Evolutionary conservation across 35 echinoderm and acorn worm species (phyloP).

Genomic region (Strongylocentrotus purpuratus): DNA sequence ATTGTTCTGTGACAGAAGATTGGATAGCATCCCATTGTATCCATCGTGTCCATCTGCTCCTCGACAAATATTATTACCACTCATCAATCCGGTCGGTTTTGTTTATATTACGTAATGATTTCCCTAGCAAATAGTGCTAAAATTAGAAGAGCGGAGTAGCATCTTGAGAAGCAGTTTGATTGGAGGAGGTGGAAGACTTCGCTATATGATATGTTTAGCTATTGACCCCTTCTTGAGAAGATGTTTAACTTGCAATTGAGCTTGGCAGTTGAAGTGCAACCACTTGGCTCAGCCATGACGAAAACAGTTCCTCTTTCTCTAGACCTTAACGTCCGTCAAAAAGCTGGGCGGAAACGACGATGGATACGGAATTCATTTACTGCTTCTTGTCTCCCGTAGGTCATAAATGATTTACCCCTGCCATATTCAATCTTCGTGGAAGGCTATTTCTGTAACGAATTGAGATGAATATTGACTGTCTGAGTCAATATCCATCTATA

Average conservation of each 20-base stretch:
- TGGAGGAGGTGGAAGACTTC: not conserved
- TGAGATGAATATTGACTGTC: no score
- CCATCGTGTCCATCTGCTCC: not conserved
- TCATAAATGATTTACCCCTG: not conserved
- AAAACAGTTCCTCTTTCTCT: not conserved
- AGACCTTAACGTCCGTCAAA: not conserved
- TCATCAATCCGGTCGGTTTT: not conserved
- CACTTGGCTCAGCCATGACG: not conserved
- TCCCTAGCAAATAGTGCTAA: not conserved
- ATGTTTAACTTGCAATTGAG: slow-evolving; percentile 12
- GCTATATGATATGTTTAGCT: not conserved
- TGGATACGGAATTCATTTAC: not conserved
- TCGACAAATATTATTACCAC: not conserved
- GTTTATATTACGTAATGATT: not conserved
- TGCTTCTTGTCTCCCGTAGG: not conserved
- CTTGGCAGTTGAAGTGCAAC: not conserved
- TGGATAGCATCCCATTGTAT: not conserved
- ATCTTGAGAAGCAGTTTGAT: not conserved
- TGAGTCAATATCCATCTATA: no score
- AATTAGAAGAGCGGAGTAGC: not conserved
- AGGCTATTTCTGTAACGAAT: no score
- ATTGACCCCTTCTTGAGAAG: not conserved
- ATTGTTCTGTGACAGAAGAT: not conserved
- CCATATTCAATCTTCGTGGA: no score
- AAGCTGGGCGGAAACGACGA: not conserved